Evolutionary conservation across 2,113 vertebrate genomes (phyloP), one percentile per base, ranked within the genome.

Genomic region (Anguilla japonica): DNA sequence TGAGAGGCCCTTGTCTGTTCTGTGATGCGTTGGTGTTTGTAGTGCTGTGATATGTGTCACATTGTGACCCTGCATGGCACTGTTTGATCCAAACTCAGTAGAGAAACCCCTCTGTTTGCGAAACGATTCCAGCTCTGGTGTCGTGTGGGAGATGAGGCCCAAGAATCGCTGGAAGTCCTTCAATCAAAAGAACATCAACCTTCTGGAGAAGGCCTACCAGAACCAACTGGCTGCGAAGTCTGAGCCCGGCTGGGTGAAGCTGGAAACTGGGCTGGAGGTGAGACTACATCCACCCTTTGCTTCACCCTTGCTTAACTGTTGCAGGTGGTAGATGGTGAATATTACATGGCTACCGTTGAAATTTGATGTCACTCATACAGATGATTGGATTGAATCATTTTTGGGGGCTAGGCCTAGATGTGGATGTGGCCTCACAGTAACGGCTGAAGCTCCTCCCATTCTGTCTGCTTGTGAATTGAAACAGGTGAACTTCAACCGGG

Each of bases 141-240:
- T 99, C 41, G 96, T 99, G 22, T 99, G 98, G 98, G 98, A 99
- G 86, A 91, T 93, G 94, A 98, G 96, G 91, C 97, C 94, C 0
- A 99, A 96, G 92, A 97, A 96, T 46, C 97, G 97, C 5, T 99
- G 98, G 98, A 99, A 97, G 86, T 93, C 98, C 0, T 97, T 99
- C 91, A 98, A 93, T 92, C 97, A 98, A 84, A 99, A 99, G 85
- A 97, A 97, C 87, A 99, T 99, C 91, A 93, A 94, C 79, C 89
- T 97, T 0, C 89, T 99, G 93, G 98, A 99, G 88, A 96, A 97
- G 46, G 92, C 94, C 0, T 99, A 97, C 91, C 96, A 98, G 89
- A 96, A 92, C 41, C 92, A 96, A 34, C 88, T 95, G 81, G 89
- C 78, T 13, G 92, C 90, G 34, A 90, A 50, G 87, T 87, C 84